These are phyloP conservation scores for Drosophila albomicans DNA, from an alignment of 1,140 invertebrate genomes.

Conservation along the genomic window DNA sequence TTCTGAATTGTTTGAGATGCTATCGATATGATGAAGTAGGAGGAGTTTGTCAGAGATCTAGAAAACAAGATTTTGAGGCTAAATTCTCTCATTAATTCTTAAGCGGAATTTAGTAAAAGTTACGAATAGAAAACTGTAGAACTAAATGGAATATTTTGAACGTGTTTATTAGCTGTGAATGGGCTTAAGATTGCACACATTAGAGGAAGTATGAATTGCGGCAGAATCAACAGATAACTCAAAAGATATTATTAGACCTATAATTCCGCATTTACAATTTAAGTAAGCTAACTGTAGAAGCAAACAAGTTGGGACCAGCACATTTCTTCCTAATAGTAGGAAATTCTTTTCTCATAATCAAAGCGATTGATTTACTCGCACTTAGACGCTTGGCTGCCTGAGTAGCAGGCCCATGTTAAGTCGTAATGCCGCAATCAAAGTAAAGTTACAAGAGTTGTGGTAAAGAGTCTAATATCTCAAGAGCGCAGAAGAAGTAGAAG, in stretches of 20 bases:
- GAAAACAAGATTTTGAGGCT: not conserved
- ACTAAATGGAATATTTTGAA: too few species aligned
- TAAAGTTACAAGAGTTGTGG: conserved; percentile 27
- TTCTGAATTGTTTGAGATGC: conserved; percentile 5
- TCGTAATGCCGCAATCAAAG: conserved; percentile 44
- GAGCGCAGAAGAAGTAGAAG: not conserved
- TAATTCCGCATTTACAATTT: too few species aligned
- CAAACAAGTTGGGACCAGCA: not conserved
- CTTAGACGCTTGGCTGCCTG: conserved; percentile 30
- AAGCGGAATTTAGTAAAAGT: not conserved
- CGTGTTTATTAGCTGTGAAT: too few species aligned
- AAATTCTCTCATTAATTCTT: not conserved
- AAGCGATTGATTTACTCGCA: conserved; percentile 24
- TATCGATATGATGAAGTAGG: not conserved
- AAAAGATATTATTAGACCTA: too few species aligned
- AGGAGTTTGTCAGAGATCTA: not conserved
- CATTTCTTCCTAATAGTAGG: not conserved
- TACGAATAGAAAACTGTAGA: not conserved
- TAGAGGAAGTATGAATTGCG: too few species aligned
- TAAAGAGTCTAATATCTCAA: conserved; percentile 35
- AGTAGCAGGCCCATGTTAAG: conserved; percentile 21
- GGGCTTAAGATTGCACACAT: too few species aligned
- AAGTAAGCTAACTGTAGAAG: conserved; percentile 3
- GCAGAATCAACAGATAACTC: too few species aligned
- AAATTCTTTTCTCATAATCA: conserved; percentile 28